Base-by-base conservation (phyloP, 2,888 invertebrate species). In the Smittia sp. region DNA sequence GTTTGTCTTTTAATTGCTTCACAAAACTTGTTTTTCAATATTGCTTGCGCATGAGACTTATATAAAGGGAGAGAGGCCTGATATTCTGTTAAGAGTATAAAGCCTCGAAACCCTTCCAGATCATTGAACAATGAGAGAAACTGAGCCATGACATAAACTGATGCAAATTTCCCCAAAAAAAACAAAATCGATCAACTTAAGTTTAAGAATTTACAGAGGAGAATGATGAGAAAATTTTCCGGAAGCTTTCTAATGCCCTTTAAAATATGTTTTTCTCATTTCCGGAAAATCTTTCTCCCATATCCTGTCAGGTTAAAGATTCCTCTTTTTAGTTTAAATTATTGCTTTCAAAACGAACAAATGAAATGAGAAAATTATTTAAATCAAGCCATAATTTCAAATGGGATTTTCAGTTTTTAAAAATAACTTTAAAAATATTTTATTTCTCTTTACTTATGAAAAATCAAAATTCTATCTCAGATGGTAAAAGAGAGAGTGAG, bases 1-100 rank as follows among this genome's bases (percentile, higher is more conserved):
- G 22, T 66, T 66, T 66, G 66, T 66, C 66, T 66, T 66, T 66
- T 66, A 66, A 66, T 66, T 66, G 22, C 20, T 63, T 46, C 46
- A 46, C 46, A 46, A 46, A n/a, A 46, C 11, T 46, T 46, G 52
- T 46, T 46, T 46, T 18, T 32, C 32, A 32, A 32, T 32, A n/a
- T 6, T 46, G 46, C 46, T 46, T 32, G 3, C 32, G 32, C 32
- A 6, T 3, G 46, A 46, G 46, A 11, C 46, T 32, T 32, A 6
- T 46, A n/a, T 2, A n/a, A 46, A n/a, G 15, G n/a, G 46, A 46
- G 46, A 46, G 46, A 6, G 46, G 46, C n/a, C n/a, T 46, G 46
- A 46, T 46, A 15, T 6, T 46, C 46, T 46, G 2, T 46, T n/a
- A 46, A 6, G 15, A 11, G 4, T 46, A n/a, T 46, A n/a, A 46